phyloP scores from a whole-genome alignment of 2,797 vertebrate species.

The Peromyscus attwateri region DNA sequence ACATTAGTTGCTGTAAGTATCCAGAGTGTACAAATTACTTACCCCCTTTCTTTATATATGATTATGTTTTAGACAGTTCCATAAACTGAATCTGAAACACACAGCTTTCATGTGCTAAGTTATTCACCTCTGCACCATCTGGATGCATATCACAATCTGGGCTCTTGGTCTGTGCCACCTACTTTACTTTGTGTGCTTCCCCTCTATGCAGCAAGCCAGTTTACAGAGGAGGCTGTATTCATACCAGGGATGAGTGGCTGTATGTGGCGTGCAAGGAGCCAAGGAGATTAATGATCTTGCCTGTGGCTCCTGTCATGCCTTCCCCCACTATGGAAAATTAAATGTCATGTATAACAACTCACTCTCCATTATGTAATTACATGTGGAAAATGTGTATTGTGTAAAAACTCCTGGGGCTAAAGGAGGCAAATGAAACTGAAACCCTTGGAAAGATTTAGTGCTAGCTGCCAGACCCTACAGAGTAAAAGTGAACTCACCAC shows the following conservation, averaged over 20 bases:
- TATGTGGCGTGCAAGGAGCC: conserved; percentile 72
- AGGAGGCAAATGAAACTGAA: conserved; percentile 69
- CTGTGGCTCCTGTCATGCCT: conserved; percentile 78
- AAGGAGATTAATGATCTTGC: conserved; percentile 84
- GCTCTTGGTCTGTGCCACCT: neutral
- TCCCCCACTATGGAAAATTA: conserved; percentile 82
- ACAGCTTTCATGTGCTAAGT: neutral
- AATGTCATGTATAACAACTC: conserved; percentile 86
- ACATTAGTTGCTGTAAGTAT: conserved; percentile 9
- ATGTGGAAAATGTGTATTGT: conserved; percentile 80
- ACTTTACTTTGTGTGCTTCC: neutral
- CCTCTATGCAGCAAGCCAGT: neutral
- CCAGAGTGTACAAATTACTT: neutral
- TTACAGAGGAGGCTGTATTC: conserved; percentile 67
- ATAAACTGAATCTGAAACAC: neutral
- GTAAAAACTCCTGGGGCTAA: conserved; percentile 79
- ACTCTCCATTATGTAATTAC: conserved; percentile 85
- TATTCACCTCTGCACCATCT: conserved; percentile 3
- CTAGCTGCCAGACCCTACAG: conserved; percentile 24
- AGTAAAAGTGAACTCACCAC: neutral
- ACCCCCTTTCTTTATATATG: neutral
- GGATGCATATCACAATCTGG: neutral
- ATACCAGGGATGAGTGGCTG: conserved; percentile 77
- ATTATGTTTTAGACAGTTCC: neutral
- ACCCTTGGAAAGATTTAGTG: conserved; percentile 61